phyloP scores from a whole-genome alignment of 2,797 vertebrate genomes.

The Saxicola maurus region DNA sequence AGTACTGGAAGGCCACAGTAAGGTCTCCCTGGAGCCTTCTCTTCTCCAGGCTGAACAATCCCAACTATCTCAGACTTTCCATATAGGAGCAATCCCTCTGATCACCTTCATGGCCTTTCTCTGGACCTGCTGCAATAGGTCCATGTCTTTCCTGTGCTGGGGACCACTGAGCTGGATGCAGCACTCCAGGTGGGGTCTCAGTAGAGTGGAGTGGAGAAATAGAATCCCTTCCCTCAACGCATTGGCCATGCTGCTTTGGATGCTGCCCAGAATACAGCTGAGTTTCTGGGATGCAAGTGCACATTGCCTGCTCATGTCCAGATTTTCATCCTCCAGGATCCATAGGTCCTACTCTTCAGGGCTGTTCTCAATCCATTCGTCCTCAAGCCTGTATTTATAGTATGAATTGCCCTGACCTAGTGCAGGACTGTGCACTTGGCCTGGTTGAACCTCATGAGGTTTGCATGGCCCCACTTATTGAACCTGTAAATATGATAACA shows the following conservation, averaged over 20 bases:
- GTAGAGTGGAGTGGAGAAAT: background rate
- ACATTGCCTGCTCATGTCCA: background rate
- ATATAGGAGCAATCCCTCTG: background rate
- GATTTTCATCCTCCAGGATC: background rate
- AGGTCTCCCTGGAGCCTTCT: background rate
- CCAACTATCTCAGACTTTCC: background rate
- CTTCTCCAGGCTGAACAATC: background rate
- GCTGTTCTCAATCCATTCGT: background rate
- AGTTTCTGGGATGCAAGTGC: background rate
- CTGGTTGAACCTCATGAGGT: background rate
- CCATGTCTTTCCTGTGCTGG: background rate
- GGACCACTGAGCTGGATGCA: background rate
- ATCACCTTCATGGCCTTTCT: background rate
- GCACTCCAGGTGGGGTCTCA: background rate
- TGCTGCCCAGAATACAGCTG: background rate
- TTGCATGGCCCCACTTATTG: background rate
- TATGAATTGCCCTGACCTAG: rapidly evolving
- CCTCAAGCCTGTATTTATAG: background rate
- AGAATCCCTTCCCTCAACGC: background rate
- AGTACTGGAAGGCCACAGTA: rapidly evolving
- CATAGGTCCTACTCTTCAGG: background rate
- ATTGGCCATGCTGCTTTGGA: rapidly evolving
- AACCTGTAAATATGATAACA: background rate
- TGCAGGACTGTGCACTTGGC: background rate
- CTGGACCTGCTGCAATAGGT: background rate